Percentiles rank a stretch among this genome's conserved stretches.
Evolutionary conservation across 2,888 invertebrate genomes (phyloP).

Genomic region (Agrochola macilenta): DNA sequence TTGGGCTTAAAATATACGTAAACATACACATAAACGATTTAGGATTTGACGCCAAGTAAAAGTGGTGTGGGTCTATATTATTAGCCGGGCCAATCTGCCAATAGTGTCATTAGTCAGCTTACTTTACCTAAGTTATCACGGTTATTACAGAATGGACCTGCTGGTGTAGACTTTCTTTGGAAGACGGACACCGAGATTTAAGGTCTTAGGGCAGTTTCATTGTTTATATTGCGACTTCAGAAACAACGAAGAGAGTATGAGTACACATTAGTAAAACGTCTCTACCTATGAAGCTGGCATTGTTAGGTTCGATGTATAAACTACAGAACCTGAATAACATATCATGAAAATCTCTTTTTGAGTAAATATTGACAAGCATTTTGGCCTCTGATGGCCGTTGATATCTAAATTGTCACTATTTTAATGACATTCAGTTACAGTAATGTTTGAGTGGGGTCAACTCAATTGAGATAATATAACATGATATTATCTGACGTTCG

Average conservation of each 20-base stretch:
- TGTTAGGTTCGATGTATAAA: neutral
- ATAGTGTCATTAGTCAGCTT: too few relatives aligned
- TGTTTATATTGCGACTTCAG: neutral
- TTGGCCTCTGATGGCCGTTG: neutral
- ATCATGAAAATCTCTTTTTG: neutral
- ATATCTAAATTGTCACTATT: neutral
- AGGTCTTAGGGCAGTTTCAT: too few relatives aligned
- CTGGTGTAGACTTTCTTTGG: too few relatives aligned
- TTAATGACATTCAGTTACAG: conserved; percentile 12
- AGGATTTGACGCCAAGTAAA: too few relatives aligned
- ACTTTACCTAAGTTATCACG: too few relatives aligned
- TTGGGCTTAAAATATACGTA: too few relatives aligned
- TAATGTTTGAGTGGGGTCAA: conserved; percentile 32
- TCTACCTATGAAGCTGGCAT: neutral
- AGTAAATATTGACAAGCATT: neutral
- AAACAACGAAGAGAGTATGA: neutral
- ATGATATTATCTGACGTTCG: neutral
- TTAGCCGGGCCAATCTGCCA: too few relatives aligned
- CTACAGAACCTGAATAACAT: neutral
- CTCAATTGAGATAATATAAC: conserved; percentile 24
- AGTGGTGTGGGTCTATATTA: too few relatives aligned
- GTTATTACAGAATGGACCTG: too few relatives aligned
- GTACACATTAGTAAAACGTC: too few relatives aligned
- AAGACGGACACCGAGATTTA: too few relatives aligned
- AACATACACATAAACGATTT: too few relatives aligned